Percentiles rank a stretch among this genome's conserved stretches.
phyloP scores from a whole-genome alignment of 92 coral and sea anemone genomes.

The Siderastrea radians region DNA sequence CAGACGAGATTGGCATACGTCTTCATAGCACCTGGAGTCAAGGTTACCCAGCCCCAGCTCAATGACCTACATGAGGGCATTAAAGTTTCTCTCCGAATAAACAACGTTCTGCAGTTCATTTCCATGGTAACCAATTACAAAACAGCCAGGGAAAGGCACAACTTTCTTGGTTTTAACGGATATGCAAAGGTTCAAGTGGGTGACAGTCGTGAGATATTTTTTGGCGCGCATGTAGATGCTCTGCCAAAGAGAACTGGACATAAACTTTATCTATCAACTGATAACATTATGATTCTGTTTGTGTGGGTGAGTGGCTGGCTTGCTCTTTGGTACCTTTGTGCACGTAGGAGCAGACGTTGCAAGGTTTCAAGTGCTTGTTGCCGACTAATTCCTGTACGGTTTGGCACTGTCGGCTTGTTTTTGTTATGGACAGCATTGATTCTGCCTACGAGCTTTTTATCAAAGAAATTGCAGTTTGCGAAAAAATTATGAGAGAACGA shows the following conservation, averaged over 20 bases:
- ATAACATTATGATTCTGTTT: too few species aligned
- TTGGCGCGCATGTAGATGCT: background rate
- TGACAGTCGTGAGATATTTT: background rate
- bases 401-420: too few species aligned
- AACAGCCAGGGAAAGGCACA: background rate
- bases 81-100: background rate
- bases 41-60: background rate
- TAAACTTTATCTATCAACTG: too few species aligned
- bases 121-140: background rate
- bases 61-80: background rate
- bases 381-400: too few species aligned
- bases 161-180: slow-evolving; percentile 18
- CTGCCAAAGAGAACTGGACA: background rate
- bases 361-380: too few species aligned
- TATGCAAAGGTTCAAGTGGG: background rate
- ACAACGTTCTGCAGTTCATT: background rate
- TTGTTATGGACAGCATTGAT: too few species aligned
- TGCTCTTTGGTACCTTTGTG: too few species aligned
- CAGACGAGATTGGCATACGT: slow-evolving; percentile 54
- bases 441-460: too few species aligned
- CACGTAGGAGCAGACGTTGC: too few species aligned
- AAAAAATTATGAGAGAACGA: too few species aligned
- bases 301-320: too few species aligned
- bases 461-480: too few species aligned
- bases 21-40: slow-evolving; percentile 42